Percentiles rank a stretch among this genome's conserved stretches.
Conservation (phyloP, 2,113 vertebrate genomes). For the Phyllostomus discolor region DNA sequence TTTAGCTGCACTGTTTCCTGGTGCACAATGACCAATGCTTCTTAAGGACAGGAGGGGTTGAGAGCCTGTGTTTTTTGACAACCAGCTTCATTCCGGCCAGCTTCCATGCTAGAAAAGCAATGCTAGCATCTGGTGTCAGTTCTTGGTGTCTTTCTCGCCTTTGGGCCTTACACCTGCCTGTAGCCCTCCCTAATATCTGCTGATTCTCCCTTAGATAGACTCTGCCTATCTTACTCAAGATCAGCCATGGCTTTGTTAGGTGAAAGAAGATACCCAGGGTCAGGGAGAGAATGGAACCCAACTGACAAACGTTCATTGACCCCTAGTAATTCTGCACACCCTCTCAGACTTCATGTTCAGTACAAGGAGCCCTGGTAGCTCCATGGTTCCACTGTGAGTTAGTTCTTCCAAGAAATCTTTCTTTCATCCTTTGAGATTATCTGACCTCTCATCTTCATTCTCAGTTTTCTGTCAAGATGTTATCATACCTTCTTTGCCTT, state of each 20-base stretch:
- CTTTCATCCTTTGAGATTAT: conserved; percentile 3
- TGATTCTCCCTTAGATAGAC: background rate
- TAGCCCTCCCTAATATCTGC: background rate
- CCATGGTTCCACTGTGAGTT: background rate
- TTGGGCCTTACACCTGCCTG: background rate
- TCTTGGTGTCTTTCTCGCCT: background rate
- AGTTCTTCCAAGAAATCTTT: background rate
- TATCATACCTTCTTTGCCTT: background rate
- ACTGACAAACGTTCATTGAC: background rate
- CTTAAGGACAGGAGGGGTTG: background rate
- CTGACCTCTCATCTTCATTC: background rate
- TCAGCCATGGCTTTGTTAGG: background rate
- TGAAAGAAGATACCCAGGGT: background rate
- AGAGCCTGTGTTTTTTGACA: background rate
- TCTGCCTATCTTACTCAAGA: background rate
- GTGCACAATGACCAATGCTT: background rate
- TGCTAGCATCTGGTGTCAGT: background rate
- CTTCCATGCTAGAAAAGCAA: background rate
- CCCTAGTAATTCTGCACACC: background rate
- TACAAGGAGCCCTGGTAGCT: background rate
- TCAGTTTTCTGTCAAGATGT: background rate
- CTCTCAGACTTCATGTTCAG: background rate
- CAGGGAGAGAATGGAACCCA: background rate
- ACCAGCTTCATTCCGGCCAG: background rate
- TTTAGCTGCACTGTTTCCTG: background rate